phyloP scores from a whole-genome alignment of 2,888 invertebrate genomes.

The Hypercompe scribonia region DNA sequence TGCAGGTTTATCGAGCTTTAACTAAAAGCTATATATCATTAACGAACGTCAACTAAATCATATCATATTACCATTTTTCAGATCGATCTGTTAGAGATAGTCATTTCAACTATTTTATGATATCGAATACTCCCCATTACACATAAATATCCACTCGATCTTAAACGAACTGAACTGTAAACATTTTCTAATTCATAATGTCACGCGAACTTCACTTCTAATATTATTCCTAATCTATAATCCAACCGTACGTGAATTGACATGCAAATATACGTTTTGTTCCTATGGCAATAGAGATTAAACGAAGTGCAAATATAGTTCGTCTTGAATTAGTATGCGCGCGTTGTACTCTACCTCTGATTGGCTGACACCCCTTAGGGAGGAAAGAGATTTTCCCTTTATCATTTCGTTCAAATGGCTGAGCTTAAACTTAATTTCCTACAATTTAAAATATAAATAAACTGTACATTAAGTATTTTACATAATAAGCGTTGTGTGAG shows the following conservation, averaged over 20 bases:
- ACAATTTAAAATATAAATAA: constrained; percentile 58
- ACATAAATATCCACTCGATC: constrained; percentile 47
- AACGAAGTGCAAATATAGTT: constrained; percentile 28
- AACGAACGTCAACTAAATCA: background rate
- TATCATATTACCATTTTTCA: background rate
- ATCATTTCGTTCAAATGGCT: constrained; percentile 74
- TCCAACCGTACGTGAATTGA: background rate
- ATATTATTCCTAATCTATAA: constrained; percentile 42
- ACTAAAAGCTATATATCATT: background rate
- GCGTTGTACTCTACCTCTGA: constrained; percentile 69
- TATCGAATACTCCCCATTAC: constrained; percentile 7
- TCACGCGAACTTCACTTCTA: constrained; percentile 40
- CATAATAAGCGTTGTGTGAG: constrained; percentile 21
- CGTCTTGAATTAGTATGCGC: constrained; percentile 74
- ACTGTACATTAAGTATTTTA: constrained; percentile 15
- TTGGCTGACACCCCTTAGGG: constrained; percentile 73
- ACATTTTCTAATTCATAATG: constrained; percentile 40
- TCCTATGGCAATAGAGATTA: constrained; percentile 22
- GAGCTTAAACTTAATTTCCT: constrained; percentile 70
- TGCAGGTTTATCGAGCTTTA: background rate
- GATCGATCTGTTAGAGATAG: background rate
- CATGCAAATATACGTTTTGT: constrained; percentile 39
- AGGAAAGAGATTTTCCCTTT: constrained; percentile 72
- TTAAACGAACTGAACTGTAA: constrained; percentile 34
- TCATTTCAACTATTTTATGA: constrained; percentile 9